Base-by-base conservation (phyloP, 2,797 vertebrate genomes). In the Neopelma chrysocephalum region DNA sequence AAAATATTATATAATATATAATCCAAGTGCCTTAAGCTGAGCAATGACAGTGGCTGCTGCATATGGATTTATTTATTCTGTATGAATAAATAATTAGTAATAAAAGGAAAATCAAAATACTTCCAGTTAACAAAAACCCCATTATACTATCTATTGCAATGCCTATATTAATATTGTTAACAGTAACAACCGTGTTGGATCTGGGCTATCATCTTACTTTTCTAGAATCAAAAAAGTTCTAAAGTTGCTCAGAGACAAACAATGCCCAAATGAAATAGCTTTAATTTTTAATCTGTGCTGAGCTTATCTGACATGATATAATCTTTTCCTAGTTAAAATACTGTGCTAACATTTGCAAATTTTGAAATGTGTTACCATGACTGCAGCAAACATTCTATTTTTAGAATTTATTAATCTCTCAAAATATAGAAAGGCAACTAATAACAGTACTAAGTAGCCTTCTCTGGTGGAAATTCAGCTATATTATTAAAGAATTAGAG, bases 351-450 rank as follows among this genome's bases (percentile, higher is more conserved):
- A 84, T 91, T 93, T 87, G 64, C 71, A 71, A 47, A 81, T 93
- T 90, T 91, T 81, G 54, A 91, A 91, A 87, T 84, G 48, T 61
- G 91, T 91, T 95, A 77, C 82, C 72, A 89, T 95, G 94, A 86
- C 90, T 94, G 82, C 94, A 94, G 85, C 72, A 65, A 87, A 87
- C 12, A 70, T 80, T 64, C 77, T 97, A 96, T 87, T 96, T 96
- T 97, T 94, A 96, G 88, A 90, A 90, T 92, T 71, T 80, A 43
- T 73, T 96, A 90, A 96, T 94, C 43, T 75, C 53, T 91, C 61
- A 96, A 97, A 97, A 96, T 89, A 93, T 43, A 96, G 89, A 91
- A 65, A 4, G 6, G 48, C 47, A 91, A 42, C 40, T 84, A 77
- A 89, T 93, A 96, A 64, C 78, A 90, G 34, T 65, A 82, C 78